These are phyloP conservation scores for Coilia nasus DNA, from an alignment of 2,797 vertebrate genomes.

Conservation along the genomic window DNA sequence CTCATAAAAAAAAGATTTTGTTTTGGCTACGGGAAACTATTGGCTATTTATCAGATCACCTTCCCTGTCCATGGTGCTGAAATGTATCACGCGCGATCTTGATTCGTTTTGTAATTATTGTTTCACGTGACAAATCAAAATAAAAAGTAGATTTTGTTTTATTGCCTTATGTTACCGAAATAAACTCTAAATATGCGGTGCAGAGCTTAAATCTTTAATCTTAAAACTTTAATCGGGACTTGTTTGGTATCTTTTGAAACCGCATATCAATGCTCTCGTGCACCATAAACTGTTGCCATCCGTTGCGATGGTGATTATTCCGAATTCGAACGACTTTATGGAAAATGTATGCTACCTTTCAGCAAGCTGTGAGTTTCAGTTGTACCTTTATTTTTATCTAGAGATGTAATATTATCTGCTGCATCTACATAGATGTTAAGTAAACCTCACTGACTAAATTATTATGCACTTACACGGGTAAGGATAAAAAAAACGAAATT, in stretches of 20 bases:
- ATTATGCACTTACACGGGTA: too few relatives aligned
- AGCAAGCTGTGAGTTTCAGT: background rate
- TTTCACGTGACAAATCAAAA: background rate
- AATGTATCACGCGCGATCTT: background rate
- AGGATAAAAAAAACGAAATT: too few relatives aligned
- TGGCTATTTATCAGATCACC: too few relatives aligned
- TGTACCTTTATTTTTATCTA: background rate
- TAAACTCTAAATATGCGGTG: too few relatives aligned
- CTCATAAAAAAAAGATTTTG: too few relatives aligned
- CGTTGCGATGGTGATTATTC: background rate
- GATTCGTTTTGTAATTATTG: background rate
- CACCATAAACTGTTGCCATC: background rate
- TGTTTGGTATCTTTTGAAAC: too few relatives aligned
- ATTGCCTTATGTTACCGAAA: too few relatives aligned
- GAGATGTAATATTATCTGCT: background rate
- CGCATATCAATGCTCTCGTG: background rate
- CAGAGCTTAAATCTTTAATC: too few relatives aligned
- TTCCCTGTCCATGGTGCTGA: constrained; percentile 15
- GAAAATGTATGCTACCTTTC: background rate
- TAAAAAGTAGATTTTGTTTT: background rate
- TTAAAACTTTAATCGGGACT: too few relatives aligned
- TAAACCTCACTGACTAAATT: background rate
- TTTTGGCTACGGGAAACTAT: too few relatives aligned
- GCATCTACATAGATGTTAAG: background rate
- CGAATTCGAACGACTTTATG: background rate